A percentile compares a stretch with the other conserved stretches of the same genome.
phyloP scores from a whole-genome alignment of 2,113 vertebrate genomes.

The Scopus umbretta region DNA sequence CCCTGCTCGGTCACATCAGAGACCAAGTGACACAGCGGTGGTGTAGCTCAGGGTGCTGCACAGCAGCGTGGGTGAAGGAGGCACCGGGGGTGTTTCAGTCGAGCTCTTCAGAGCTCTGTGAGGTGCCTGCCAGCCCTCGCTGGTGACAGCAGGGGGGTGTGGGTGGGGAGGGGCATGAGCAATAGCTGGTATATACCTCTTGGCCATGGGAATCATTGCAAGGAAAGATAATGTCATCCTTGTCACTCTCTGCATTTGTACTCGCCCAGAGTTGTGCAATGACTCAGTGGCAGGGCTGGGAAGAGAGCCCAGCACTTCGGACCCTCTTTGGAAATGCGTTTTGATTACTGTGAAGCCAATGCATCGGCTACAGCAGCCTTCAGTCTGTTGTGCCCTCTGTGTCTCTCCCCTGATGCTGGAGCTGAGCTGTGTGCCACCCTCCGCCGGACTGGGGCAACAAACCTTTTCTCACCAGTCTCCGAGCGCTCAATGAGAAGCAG shows the following conservation, averaged over 20 bases:
- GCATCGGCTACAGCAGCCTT: neutral
- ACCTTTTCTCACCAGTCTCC: neutral
- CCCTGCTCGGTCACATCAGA: neutral
- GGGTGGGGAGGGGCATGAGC: neutral
- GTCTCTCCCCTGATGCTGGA: neutral
- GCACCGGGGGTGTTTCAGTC: neutral
- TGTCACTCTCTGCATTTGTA: neutral
- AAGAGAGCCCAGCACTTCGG: neutral
- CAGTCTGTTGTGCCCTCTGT: neutral
- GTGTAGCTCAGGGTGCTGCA: neutral
- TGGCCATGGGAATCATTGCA: neutral
- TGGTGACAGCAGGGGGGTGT: neutral
- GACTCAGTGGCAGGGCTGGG: constrained; percentile 2
- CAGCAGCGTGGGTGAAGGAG: neutral
- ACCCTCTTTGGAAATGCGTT: neutral
- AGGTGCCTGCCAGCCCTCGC: neutral
- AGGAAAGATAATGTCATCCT: neutral
- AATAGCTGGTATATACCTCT: neutral
- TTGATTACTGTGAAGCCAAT: neutral
- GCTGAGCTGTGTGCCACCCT: neutral
- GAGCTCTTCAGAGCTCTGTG: neutral
- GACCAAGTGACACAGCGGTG: accelerated
- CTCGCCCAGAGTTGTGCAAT: neutral
- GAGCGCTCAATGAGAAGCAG: neutral
- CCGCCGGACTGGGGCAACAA: accelerated